Base-by-base conservation (phyloP, 2,797 vertebrate genomes). In the Rhynchotus rufescens region DNA sequence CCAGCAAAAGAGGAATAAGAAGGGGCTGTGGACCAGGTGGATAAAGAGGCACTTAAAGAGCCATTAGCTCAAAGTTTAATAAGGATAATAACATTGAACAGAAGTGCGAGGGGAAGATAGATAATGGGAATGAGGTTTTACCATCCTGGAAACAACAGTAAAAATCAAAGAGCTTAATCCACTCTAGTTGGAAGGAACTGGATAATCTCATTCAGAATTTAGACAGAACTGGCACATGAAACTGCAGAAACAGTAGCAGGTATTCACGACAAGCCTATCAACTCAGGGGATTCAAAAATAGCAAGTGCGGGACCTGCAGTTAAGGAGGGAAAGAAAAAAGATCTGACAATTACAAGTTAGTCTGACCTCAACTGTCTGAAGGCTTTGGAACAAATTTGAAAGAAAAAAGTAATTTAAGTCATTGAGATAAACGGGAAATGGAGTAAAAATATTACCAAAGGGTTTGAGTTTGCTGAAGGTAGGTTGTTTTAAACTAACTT, bases 351-450 rank as follows among this genome's bases (percentile, higher is more conserved):
- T 86, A 68, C 64, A 67, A 79, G 90, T 78, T 69, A 89, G 77
- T 61, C 62, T 66, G 82, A 92, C 64, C 79, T 90, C 67, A 91
- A 91, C 78, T 4, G 5, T 83, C 80, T 79, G 42, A 89, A 90
- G 60, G 9, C 8, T 90, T 83, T 86, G 77, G 42, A 85, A 90
- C 5, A 93, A 59, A 78, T 87, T 92, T 75, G 69, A 89, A 89
- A 85, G 71, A 78, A 94, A 93, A 17, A 72, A 89, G n/a, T 42
- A 52, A 87, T 94, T 83, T 69, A 81, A 94, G 60, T 79, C 28
- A 88, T 57, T 44, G 38, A 89, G 64, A 76, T 73, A 87, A 90
- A 95, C 38, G 52, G 32, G 32, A 30, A 90, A 87, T 9, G 47
- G 88, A 73, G 80, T 79, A 60, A 72, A 89, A 90, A 83, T 73